A percentile compares a stretch with the other conserved stretches of the same genome.
These are phyloP conservation scores for Pogona vitticeps DNA, from an alignment of 2,113 vertebrate species.

Conservation along the genomic window DNA sequence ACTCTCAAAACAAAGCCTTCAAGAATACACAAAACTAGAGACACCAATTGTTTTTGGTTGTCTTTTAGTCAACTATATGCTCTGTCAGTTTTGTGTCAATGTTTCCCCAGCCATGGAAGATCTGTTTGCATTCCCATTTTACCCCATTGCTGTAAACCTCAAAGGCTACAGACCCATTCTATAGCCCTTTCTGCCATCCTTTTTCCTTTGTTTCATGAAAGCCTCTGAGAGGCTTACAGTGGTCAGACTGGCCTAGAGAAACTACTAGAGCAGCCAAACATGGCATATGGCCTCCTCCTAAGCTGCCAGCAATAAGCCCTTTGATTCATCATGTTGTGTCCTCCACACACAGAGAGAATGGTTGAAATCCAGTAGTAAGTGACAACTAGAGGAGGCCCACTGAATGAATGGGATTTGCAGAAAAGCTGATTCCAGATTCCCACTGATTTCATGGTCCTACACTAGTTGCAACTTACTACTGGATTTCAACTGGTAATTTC, in stretches of 20 bases:
- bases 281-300: slow-evolving; percentile 20
- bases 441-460: too few relatives aligned
- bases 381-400: too few relatives aligned
- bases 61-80: neutral
- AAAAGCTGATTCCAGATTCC: too few relatives aligned
- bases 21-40: too few relatives aligned
- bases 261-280: neutral
- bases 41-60: too few relatives aligned
- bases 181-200: neutral
- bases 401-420: too few relatives aligned
- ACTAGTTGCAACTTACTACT: too few relatives aligned
- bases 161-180: neutral
- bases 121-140: neutral
- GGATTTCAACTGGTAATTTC: too few relatives aligned
- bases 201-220: slow-evolving; percentile 9
- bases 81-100: neutral
- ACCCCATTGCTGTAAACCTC: neutral
- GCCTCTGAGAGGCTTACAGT: slow-evolving; percentile 5
- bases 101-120: neutral
- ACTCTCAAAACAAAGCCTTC: too few relatives aligned
- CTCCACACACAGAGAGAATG: neutral
- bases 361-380: too few relatives aligned
- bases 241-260: slow-evolving; percentile 9
- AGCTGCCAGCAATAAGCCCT: slow-evolving; percentile 8
- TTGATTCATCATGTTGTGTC: neutral